Evolutionary conservation across 92 coral and sea anemone genomes (phyloP), one percentile per base, ranked within the genome.

Genomic region (Pocillopora meandrina): DNA sequence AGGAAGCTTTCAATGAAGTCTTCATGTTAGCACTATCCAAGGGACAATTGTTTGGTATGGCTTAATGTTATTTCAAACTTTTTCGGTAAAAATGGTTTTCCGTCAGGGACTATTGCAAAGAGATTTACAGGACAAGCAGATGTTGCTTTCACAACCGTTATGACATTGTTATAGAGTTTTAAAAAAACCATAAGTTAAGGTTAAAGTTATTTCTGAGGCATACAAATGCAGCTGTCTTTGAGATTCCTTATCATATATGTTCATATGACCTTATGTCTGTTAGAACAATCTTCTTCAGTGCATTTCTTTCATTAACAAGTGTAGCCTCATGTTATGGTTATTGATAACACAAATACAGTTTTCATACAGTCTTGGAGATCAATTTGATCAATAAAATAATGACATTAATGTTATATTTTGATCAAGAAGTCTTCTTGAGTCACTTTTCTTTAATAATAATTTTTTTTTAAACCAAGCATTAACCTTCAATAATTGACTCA

Each of bases 21-120:
- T 31, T 78, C 21, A 9, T 87, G 35, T 20, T 65, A 15, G 71
- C 85, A 61, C 18, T 86, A 49, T 59, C 72, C 1, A 78, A 78
- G 33, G 89, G 81, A 71, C 89, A 86, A 61, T 31, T 81, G 5
- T 86, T 86, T 69, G 58, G 58, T 17, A 77, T 34, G 70, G 65
- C 65, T 20, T 74, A 21, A 57, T 56, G 64, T 16, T 31, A 17
- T 66, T 66, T n/a, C 9, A 68, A 0, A 23, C 26, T 23, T 23
- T 23, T 23, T n/a, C n/a, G 26, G 26, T 23, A 23, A 23, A 23
- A 23, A 23, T 23, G 26, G 26, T 23, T 23, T 23, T 23, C 26
- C 26, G 0, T 23, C 26, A 23, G 26, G 26, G 26, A 23, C 26
- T 0, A 23, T 23, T 23, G 26, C 26, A 23, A 0, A 23, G 26